Percentiles rank a stretch among this genome's conserved stretches.
These are phyloP conservation scores for Cassiopea xamachana DNA, from an alignment of 30 jellyfish, hydroid and myxozoan species.

Conservation along the genomic window DNA sequence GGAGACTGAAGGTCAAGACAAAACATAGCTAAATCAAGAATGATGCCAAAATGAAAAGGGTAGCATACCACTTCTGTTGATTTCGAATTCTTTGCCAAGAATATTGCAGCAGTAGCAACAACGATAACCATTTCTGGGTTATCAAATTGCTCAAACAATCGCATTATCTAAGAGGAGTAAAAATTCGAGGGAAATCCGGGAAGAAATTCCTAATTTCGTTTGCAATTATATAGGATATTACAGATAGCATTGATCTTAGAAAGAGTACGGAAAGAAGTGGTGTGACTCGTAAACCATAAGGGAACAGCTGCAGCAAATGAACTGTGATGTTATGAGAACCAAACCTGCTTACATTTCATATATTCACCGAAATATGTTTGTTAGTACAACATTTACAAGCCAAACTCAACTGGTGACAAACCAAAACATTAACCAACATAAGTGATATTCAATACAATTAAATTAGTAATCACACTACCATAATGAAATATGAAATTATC, in stretches of 20 bases:
- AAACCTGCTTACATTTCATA: neutral
- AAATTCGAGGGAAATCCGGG: neutral
- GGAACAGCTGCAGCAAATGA: neutral
- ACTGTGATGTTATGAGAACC: neutral
- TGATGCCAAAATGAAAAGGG: neutral
- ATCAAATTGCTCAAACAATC: constrained; percentile 85
- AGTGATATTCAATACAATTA: no score
- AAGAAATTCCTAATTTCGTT: neutral
- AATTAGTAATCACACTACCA: constrained; percentile 11
- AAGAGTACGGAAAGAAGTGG: no score
- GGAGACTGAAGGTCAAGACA: neutral
- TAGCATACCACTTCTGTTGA: constrained; percentile 51
- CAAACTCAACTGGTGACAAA: no score
- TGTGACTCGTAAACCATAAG: no score
- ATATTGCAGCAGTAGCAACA: constrained; percentile 88
- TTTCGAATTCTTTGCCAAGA: constrained; percentile 69
- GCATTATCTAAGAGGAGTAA: constrained; percentile 73
- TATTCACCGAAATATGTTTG: no score
- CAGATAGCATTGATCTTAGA: no score
- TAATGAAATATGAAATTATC: constrained; percentile 53
- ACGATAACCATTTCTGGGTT: constrained; percentile 79
- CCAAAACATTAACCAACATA: no score
- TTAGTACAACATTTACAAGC: no score
- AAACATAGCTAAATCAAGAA: neutral
- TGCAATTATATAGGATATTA: neutral